Base-by-base conservation (phyloP, 2,888 invertebrate species). In the Drosophila limbata region DNA sequence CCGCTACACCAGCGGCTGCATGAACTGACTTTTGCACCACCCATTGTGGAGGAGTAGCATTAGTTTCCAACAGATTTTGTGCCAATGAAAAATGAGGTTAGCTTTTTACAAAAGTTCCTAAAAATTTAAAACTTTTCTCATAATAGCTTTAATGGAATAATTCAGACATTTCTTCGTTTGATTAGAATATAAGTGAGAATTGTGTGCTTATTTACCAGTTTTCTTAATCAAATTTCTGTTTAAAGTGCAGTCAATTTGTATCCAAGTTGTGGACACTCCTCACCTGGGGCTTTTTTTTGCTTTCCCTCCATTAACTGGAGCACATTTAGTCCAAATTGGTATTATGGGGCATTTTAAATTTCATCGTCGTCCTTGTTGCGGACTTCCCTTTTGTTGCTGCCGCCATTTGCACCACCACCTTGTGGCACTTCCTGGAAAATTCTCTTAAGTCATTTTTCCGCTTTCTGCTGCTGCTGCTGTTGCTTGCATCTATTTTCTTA, bases 401-500 rank as follows among this genome's bases (percentile, higher is more conserved):
- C 15, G 10, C 39, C 45, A 42, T 21, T 59, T 64, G 45, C 59
- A 56, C 25, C 67, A 45, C 6, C 61, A 37, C 50, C 44, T 53
- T n/a, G 40, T 55, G 57, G 33, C 52, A 48, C 40, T 50, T 69
- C 10, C 25, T 19, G 52, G 31, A 33, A 55, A 56, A 62, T 59
- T 47, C 47, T 47, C 28, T 47, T 35, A 56, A 61, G 44, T 51
- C 44, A 21, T 25, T 48, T 50, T 37, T 28, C 19, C 21, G 19
- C 13, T 37, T 28, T 56, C 37, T 28, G 44, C 25, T 28, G 61
- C 37, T 28, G 44, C 25, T 25, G 25, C 35, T 28, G 50, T 33
- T 33, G 51, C 42, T 39, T 33, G 60, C 69, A 62, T 61, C 57
- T 61, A 59, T 61, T 72, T 72, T 67, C 59, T 52, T 63, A 47